Evolutionary conservation across 2,797 vertebrate species (phyloP), one percentile per base, ranked within the genome.

Genomic region (Gymnoscopelus microlampas): DNA sequence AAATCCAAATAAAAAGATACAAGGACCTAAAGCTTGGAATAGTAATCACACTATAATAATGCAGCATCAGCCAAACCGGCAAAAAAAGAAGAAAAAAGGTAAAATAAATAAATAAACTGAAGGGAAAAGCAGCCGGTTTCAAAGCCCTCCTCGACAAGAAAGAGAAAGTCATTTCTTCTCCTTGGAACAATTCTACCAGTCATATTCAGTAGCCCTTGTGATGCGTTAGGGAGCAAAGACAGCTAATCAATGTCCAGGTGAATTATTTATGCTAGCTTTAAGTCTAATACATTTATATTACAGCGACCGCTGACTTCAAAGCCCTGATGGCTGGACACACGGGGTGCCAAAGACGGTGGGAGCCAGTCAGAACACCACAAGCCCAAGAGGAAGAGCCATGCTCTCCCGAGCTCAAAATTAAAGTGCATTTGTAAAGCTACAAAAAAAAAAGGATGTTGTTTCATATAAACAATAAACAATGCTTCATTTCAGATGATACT

Each of bases 191-290:
- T 79, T 77, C 73, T 49, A 65, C 70, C 77, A 84, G 83, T 90
- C 85, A 84, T 84, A 88, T 86, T 84, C 76, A 53, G 73, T 48
- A 73, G 74, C 85, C 79, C 70, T 79, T 78, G 71, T 84, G 83
- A 84, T 87, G 80, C 59, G 88, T 88, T 90, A 91, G 85, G 87
- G 71, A 91, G 86, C 83, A 80, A 44, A 83, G 93, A 93, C 93
- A 93, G 91, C 84, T 92, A 94, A 94, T 95, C 93, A 93, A 94
- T 94, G 89, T 89, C 85, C 89, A 92, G 86, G 91, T 94, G 86
- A 93, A 94, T 94, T 94, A 94, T 95, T 94, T 91, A 94, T 92
- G 79, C 86, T 77, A 68, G 88, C 90, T 90, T 93, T 92, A 93
- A 94, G 88, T 89, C 85, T 89, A 93, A 94, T 92, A 91, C 90